Evolutionary conservation across 2,113 vertebrate genomes (phyloP).

Genomic region (Cichladusa arquata): DNA sequence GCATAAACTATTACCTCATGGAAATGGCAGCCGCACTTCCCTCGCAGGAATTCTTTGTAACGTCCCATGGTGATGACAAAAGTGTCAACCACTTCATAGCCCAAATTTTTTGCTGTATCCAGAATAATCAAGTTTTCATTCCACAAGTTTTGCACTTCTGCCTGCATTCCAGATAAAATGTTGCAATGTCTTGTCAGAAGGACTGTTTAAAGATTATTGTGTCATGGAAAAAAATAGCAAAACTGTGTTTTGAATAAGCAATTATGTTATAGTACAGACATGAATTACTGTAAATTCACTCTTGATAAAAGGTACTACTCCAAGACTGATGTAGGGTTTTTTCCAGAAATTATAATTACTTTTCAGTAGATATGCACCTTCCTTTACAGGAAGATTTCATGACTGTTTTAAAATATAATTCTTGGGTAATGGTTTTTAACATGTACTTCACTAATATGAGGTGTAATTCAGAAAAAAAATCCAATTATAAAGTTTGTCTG

Average conservation of each 20-base stretch:
- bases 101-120: conserved; percentile 79
- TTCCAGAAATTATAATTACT: background rate
- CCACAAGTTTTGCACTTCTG: conserved; percentile 82
- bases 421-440: background rate
- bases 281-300: background rate
- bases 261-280: background rate
- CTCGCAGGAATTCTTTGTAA: conserved; percentile 93
- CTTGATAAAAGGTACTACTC: background rate
- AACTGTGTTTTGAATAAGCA: background rate
- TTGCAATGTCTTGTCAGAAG: background rate
- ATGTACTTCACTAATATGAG: background rate
- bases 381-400: background rate
- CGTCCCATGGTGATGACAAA: conserved; percentile 92
- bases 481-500: background rate
- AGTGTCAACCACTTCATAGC: conserved; percentile 86
- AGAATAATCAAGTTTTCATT: conserved; percentile 83
- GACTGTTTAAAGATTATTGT: background rate
- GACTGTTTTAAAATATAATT: background rate
- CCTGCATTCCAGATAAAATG: conserved; percentile 72
- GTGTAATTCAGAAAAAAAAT: background rate
- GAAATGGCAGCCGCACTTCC: conserved; percentile 92
- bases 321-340: background rate
- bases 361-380: background rate
- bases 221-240: background rate
- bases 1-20: conserved; percentile 82